Evolutionary conservation across 2,113 vertebrate genomes (phyloP).

Genomic region (Circaetus cinerascens): DNA sequence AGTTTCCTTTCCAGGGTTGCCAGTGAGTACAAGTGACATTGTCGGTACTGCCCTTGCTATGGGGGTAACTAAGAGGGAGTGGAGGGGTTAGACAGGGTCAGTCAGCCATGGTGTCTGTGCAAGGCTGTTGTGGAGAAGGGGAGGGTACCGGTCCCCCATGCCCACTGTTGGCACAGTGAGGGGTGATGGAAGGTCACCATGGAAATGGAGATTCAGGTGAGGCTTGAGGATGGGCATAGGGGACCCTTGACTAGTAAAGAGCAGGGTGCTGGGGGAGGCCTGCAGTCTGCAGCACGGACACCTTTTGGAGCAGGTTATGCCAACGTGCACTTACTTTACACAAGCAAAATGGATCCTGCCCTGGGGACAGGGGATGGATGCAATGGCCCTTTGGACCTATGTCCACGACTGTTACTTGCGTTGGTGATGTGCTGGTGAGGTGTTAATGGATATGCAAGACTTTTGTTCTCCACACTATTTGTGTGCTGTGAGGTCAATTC

Average conservation of each 20-base stretch:
- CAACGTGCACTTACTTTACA: not conserved
- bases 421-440: not conserved
- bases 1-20: not conserved
- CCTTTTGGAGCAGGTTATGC: not conserved
- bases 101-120: not conserved
- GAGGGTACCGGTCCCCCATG: not conserved
- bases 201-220: not conserved
- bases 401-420: rapidly evolving
- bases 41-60: not conserved
- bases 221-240: not conserved
- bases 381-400: not conserved
- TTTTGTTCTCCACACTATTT: not conserved
- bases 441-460: not conserved
- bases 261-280: not conserved
- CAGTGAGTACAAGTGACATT: not conserved
- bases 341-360: not conserved
- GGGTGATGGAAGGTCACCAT: not conserved
- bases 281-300: not conserved
- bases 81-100: not conserved
- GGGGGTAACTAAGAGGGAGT: not conserved
- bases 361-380: not conserved
- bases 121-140: not conserved
- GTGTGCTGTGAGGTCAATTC: not conserved
- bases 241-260: not conserved
- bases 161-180: not conserved